Conservation (phyloP, 2,797 vertebrate genomes). For the Enteromius treurensis region DNA sequence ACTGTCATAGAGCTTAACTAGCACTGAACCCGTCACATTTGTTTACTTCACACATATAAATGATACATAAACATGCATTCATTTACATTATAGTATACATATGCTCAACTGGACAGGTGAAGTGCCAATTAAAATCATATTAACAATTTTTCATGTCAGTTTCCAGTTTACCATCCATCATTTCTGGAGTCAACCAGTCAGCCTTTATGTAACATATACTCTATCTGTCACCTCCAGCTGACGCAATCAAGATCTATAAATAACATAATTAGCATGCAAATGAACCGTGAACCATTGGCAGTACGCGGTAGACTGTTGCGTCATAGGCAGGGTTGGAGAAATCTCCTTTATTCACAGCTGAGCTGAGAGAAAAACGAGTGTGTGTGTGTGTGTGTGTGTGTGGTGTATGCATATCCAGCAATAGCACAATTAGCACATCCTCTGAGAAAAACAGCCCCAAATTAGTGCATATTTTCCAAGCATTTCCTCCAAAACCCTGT, state of each 20-base stretch:
- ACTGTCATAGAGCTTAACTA: not conserved
- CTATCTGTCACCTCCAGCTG: not conserved
- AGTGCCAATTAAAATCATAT: not conserved
- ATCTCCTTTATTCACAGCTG: conserved; percentile 29
- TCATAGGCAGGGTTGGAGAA: conserved; percentile 34
- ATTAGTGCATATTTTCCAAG: not conserved
- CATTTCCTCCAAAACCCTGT: not conserved
- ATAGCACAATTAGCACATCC: conserved; percentile 9
- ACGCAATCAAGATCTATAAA: conserved; percentile 38
- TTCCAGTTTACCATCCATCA: not conserved
- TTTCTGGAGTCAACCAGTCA: not conserved
- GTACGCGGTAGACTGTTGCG: conserved; percentile 24
- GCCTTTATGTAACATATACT: not conserved
- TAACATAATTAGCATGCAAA: conserved; percentile 41
- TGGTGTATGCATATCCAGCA: not conserved
- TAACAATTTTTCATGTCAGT: not conserved
- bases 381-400: conserved; percentile 27
- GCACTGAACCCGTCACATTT: not conserved
- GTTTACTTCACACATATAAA: not conserved
- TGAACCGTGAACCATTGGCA: conserved; percentile 24
- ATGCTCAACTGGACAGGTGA: not conserved
- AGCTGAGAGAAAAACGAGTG: conserved; percentile 19
- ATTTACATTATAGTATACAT: not conserved
- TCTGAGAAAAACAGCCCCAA: conserved; percentile 3
- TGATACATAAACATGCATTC: not conserved